Conservation (phyloP, 2,888 invertebrate species). For the Sthenelais limicola region DNA sequence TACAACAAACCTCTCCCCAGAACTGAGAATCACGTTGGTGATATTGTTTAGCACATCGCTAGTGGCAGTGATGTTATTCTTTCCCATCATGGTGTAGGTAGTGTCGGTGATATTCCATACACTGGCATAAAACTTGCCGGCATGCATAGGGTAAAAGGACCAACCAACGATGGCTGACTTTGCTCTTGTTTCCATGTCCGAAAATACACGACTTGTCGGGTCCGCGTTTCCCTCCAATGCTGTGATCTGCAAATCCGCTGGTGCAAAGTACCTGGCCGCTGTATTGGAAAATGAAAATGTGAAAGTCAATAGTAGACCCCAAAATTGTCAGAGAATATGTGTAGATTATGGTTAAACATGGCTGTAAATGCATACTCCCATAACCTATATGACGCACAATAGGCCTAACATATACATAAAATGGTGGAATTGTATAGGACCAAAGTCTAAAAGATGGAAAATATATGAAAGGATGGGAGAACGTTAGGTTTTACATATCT, state of each 20-base stretch:
- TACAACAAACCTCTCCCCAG: background rate
- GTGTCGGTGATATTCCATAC: background rate
- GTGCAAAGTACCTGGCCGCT: background rate
- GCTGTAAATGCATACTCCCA: no score
- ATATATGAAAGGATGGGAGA: no score
- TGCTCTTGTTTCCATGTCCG: background rate
- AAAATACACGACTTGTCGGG: background rate
- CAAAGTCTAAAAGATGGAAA: background rate
- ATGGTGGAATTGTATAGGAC: no score
- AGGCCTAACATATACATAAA: no score
- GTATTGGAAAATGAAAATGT: background rate
- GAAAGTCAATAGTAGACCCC: background rate
- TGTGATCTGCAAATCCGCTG: background rate
- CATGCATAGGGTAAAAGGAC: constrained; percentile 1
- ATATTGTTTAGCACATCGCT: background rate
- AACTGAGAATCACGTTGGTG: background rate
- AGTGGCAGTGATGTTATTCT: background rate
- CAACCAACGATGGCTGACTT: constrained; percentile 8
- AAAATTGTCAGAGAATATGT: no score
- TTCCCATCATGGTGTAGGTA: background rate
- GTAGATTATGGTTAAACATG: no score
- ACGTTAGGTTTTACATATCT: background rate
- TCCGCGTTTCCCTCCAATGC: background rate
- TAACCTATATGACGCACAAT: no score
- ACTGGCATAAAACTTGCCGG: background rate